A percentile compares a stretch with the other conserved stretches of the same genome.
Conservation (phyloP, 2,888 invertebrate genomes). For the Leistus spinibarbis region DNA sequence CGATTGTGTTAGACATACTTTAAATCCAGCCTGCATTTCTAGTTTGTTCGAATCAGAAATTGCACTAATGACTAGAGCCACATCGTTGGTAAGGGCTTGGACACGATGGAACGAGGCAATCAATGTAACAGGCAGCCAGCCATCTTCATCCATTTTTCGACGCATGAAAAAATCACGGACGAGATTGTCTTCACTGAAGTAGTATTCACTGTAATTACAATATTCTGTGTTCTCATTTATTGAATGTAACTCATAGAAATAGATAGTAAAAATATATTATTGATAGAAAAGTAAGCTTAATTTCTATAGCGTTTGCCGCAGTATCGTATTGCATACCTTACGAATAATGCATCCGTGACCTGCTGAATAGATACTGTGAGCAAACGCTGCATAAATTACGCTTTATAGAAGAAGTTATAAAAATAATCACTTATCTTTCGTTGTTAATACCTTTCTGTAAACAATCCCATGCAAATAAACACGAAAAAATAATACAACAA, state of each 20-base stretch:
- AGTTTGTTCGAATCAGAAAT: slow-evolving; percentile 85
- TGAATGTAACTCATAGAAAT: not conserved
- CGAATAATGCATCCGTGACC: no score
- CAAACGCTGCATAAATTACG: not conserved
- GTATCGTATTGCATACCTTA: not conserved
- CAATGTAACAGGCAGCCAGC: slow-evolving; percentile 89
- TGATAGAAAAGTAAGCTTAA: not conserved
- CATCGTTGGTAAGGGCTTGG: slow-evolving; percentile 82
- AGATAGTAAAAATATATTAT: not conserved
- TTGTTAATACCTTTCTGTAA: not conserved
- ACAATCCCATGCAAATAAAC: not conserved
- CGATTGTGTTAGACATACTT: slow-evolving; percentile 60
- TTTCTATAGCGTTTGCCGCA: not conserved
- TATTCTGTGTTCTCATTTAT: not conserved
- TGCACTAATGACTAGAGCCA: slow-evolving; percentile 82
- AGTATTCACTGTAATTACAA: slow-evolving; percentile 85
- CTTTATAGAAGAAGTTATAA: not conserved
- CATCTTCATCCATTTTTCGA: slow-evolving; percentile 94
- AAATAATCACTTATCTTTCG: not conserved
- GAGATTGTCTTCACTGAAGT: slow-evolving; percentile 96
- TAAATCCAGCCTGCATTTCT: slow-evolving; percentile 75
- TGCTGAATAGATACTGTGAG: no score
- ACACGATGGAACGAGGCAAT: slow-evolving; percentile 97
- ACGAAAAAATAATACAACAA: not conserved
- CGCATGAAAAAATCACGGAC: slow-evolving; percentile 95